Evolutionary conservation across 2,797 vertebrate genomes (phyloP), one percentile per base, ranked within the genome.

Genomic region (Acrossocheilus wenchowensis): DNA sequence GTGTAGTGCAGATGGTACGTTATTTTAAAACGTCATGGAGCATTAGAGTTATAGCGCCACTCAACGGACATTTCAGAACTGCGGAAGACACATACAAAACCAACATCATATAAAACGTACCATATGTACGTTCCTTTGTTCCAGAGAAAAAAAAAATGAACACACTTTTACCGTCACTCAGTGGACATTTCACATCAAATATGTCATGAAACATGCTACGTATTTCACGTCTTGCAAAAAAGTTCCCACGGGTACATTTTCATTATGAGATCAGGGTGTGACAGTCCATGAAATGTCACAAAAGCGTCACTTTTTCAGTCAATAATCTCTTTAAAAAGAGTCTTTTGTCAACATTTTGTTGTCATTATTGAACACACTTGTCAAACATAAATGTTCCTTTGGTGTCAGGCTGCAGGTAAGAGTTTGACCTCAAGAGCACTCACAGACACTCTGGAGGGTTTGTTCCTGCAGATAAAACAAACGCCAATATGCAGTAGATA

Each of bases 401-500:
- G 79, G 52, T 60, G 57, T 78, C 85, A 54, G 80, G 81, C 54
- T 41, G 79, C 81, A 88, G 54, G 43, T 84, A 81, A 74, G 54
- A 74, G 11, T 73, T 87, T 82, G 57, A 72, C 75, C 68, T 34
- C 45, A 45, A 39, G 81, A 39, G 68, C 50, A 48, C 43, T 77
- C 54, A 72, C 57, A 74, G 60, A 10, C n/a, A n/a, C 45, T 77
- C 72, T 66, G 3, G 73, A 79, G 39, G 52, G 60, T 84, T 78
- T 36, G 54, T 74, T 80, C 60, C 52, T 39, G 34, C 73, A 71
- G 81, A 72, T 88, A 88, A 87, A 87, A 86, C 83, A 81, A 86
- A 64, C 14, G 9, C 14, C 64, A 54, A 57, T 23, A 60, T 79
- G 80, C 87, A 90, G 87, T 84, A 81, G 86, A 78, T 71, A 78